Conservation (phyloP, 2,797 vertebrate species). For the Lateolabrax maculatus region DNA sequence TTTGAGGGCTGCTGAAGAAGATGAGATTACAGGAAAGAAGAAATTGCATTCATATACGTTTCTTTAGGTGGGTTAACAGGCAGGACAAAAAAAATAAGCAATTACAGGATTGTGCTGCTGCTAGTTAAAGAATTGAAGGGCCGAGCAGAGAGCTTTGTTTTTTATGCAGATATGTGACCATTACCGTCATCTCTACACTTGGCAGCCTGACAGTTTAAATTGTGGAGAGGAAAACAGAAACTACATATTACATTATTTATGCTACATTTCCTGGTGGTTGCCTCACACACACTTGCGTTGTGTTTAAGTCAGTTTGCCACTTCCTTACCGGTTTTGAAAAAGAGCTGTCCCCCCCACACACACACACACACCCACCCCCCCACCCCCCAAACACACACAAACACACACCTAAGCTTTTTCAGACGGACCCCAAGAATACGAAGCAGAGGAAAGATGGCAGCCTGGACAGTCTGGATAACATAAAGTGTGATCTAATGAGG, state of each 20-base stretch:
- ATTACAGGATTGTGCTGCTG: neutral
- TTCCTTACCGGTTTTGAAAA: conserved; percentile 14
- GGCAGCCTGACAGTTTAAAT: conserved; percentile 54
- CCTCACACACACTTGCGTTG: conserved; percentile 22
- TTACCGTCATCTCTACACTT: conserved; percentile 38
- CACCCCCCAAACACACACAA: neutral
- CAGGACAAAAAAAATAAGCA: neutral
- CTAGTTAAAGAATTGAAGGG: conserved; percentile 15
- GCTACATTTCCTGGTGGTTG: conserved; percentile 43
- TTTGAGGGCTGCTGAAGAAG: conserved; percentile 20
- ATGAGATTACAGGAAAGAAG: conserved; percentile 18
- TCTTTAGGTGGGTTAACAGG: conserved; percentile 1
- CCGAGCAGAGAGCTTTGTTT: conserved; percentile 9
- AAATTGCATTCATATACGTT: conserved; percentile 15
- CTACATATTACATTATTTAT: conserved; percentile 57
- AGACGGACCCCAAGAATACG: neutral
- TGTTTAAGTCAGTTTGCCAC: conserved; percentile 22
- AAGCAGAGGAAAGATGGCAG: conserved; percentile 7
- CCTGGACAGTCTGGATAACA: conserved; percentile 9
- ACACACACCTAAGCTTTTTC: neutral
- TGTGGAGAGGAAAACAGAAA: conserved; percentile 37
- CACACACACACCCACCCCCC: neutral
- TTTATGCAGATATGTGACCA: conserved; percentile 26
- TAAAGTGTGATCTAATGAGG: conserved; percentile 46
- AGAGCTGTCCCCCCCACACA: neutral